Evolutionary conservation across 2,113 vertebrate genomes (phyloP).

Genomic region (Gallinago undulata): DNA sequence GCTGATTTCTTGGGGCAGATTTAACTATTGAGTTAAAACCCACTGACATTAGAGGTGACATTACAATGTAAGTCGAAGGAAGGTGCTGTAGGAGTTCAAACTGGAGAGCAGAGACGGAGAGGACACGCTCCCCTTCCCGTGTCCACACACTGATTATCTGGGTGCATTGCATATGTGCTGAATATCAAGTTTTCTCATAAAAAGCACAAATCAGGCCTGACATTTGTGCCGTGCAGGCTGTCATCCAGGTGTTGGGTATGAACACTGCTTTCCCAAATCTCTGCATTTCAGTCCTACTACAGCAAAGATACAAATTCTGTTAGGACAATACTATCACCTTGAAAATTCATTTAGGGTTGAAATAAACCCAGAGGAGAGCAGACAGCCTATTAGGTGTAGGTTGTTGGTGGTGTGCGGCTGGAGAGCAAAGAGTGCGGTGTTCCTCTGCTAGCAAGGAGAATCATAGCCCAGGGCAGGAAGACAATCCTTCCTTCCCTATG

Average conservation of each 20-base stretch:
- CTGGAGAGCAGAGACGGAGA: background rate
- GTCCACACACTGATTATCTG: background rate
- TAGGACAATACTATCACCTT: background rate
- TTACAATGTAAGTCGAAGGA: background rate
- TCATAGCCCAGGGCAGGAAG: background rate
- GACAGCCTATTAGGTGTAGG: background rate
- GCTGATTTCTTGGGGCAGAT: background rate
- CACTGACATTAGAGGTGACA: background rate
- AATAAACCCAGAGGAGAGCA: background rate
- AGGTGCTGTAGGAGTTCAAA: background rate
- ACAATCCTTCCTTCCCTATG: background rate
- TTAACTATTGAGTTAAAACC: background rate
- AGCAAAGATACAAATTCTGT: background rate
- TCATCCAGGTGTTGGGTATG: background rate
- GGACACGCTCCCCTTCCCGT: accelerated
- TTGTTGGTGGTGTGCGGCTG: background rate
- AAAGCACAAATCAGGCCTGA: background rate
- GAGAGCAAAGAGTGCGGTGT: background rate
- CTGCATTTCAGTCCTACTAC: background rate
- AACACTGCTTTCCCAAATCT: background rate
- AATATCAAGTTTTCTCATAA: background rate
- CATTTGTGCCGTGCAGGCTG: background rate
- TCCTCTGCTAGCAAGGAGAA: background rate
- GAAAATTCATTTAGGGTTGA: background rate
- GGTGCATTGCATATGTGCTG: accelerated